These are phyloP conservation scores for Nomada lathburiana DNA, from an alignment of 2,888 invertebrate species.

Conservation along the genomic window DNA sequence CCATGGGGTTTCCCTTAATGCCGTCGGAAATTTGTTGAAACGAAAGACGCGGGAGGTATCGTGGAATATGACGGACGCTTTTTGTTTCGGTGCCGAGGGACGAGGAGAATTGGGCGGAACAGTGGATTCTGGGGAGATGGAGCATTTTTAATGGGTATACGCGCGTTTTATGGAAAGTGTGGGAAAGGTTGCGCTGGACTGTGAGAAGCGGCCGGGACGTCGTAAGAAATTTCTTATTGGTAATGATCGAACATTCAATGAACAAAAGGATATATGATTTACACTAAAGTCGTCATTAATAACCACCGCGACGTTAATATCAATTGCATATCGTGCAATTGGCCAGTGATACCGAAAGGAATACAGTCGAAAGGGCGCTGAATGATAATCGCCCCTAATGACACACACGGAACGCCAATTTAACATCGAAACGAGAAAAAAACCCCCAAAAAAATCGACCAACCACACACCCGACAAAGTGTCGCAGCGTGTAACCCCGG, in stretches of 20 bases:
- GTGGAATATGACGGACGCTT: constrained; percentile 21
- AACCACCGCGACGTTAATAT: constrained; percentile 14
- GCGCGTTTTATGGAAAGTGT: not conserved
- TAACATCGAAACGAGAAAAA: constrained; percentile 9
- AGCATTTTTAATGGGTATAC: not conserved
- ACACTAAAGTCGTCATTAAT: constrained; percentile 46
- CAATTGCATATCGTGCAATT: constrained; percentile 21
- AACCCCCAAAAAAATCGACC: no score
- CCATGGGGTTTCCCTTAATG: constrained; percentile 49
- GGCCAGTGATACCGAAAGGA: constrained; percentile 35
- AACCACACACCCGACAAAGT: constrained; percentile 2
- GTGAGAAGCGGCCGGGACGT: no score
- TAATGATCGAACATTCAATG: no score
- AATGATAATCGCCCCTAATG: constrained; percentile 54
- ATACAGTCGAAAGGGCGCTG: not conserved
- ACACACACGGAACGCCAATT: constrained; percentile 31
- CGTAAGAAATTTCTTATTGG: no score
- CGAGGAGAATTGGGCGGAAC: not conserved
- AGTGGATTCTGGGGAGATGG: not conserved
- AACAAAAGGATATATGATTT: constrained; percentile 14
- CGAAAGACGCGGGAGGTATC: constrained; percentile 23
- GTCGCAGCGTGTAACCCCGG: constrained; percentile 18
- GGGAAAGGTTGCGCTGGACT: no score
- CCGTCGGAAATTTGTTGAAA: constrained; percentile 53
- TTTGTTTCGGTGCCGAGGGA: constrained; percentile 1